A percentile compares a stretch with the other conserved stretches of the same genome.
Evolutionary conservation across 2,113 vertebrate genomes (phyloP).

Genomic region (Taurulus bubalis): DNA sequence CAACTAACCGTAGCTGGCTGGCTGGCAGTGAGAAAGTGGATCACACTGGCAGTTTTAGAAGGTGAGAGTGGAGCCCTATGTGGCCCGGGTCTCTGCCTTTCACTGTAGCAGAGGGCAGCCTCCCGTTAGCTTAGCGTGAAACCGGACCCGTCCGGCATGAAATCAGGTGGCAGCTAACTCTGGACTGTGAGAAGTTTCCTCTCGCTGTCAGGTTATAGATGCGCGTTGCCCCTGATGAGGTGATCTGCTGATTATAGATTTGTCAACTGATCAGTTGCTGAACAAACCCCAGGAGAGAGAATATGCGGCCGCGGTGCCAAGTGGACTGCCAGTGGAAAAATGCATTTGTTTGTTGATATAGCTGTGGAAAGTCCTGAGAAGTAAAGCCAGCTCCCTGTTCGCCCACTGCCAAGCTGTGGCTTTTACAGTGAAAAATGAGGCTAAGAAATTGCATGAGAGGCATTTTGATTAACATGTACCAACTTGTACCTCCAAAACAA

Average conservation of each 20-base stretch:
- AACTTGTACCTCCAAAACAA: slow-evolving; percentile 74
- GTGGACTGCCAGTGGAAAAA: slow-evolving; percentile 68
- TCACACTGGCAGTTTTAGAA: slow-evolving; percentile 38
- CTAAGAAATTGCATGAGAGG: slow-evolving; percentile 69
- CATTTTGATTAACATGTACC: slow-evolving; percentile 75
- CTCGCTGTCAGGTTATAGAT: slow-evolving; percentile 51
- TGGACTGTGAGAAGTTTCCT: slow-evolving; percentile 72
- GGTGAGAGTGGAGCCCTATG: slow-evolving; percentile 49
- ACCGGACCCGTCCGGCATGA: slow-evolving; percentile 64
- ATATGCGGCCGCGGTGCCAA: slow-evolving; percentile 56
- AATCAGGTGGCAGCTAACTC: slow-evolving; percentile 77
- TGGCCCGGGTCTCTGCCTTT: slow-evolving; percentile 30
- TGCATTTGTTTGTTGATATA: slow-evolving; percentile 75
- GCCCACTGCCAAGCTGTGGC: slow-evolving; percentile 67
- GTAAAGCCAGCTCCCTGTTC: slow-evolving; percentile 56
- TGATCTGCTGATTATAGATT: slow-evolving; percentile 77
- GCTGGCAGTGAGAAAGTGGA: slow-evolving; percentile 62
- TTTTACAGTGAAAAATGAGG: slow-evolving; percentile 66
- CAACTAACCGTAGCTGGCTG: slow-evolving; percentile 63
- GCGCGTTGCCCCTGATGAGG: slow-evolving; percentile 61
- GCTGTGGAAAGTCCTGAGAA: slow-evolving; percentile 75
- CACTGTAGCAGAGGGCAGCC: slow-evolving; percentile 33
- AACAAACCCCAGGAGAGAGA: slow-evolving; percentile 68
- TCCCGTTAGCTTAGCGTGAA: slow-evolving; percentile 65
- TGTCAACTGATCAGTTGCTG: slow-evolving; percentile 70